Base-by-base conservation (phyloP, 2,113 vertebrate species). In the Parotia lawesii region DNA sequence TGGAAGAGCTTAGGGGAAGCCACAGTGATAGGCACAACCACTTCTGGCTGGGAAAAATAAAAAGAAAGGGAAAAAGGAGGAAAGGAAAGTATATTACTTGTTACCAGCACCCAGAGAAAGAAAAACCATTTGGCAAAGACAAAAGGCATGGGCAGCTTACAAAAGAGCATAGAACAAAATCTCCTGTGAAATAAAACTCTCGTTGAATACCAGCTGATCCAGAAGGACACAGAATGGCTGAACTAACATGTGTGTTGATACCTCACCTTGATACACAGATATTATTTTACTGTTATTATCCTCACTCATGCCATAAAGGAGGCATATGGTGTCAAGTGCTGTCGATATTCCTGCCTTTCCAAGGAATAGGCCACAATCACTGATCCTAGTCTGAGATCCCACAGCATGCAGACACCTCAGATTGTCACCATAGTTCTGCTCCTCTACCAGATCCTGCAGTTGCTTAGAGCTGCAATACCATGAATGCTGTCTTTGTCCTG, bases 41-140 rank as follows among this genome's bases (percentile, higher is more conserved):
- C 98, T 97, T 98, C 97, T 97, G 97, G 98, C 98, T 98, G 97
- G 95, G 97, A 97, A 98, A 97, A 98, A 96, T 98, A 94, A 98
- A 97, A 94, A 97, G 97, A 97, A 97, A 96, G 93, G 96, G 96
- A 89, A 97, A 95, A 97, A 96, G 94, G 87, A 97, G 93, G 93
- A 97, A 94, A 73, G 96, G 79, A 94, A 95, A 95, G 95, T 64
- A 24, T 60, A 93, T 97, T 85, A 95, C 65, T 96, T 92, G 86
- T 94, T 83, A 96, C 84, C 73, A 94, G 58, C 66, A 94, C 92
- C 81, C 83, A 72, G 24, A 95, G 91, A 79, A 82, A 94, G 84
- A 94, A 67, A 95, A 96, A 92, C 44, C 70, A 73, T 82, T 86
- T 91, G 93, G 85, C 81, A 95, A 94, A 93, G 93, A 93, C 47